Percentiles rank a stretch among this genome's conserved stretches.
Evolutionary conservation across 2,797 vertebrate species (phyloP).

Genomic region (Podarcis siculus): DNA sequence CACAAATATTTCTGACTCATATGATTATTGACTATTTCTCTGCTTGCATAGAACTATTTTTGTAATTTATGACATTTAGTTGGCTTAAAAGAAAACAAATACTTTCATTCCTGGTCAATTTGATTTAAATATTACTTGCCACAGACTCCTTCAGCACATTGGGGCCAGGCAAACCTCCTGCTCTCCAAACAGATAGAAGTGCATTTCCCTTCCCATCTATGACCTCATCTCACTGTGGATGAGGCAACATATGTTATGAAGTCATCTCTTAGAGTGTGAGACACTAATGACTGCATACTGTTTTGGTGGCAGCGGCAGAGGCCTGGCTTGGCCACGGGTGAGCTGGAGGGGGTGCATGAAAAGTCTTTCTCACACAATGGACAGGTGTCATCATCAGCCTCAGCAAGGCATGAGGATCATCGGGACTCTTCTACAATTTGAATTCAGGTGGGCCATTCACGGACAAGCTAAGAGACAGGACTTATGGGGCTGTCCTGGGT

Average conservation of each 20-base stretch:
- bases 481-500: no score
- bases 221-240: neutral
- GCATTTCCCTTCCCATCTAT: neutral
- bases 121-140: neutral
- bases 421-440: no score
- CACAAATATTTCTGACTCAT: neutral
- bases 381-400: no score
- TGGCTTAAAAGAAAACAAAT: neutral
- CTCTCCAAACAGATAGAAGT: neutral
- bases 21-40: neutral
- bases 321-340: no score
- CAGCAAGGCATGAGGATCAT: no score
- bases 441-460: no score
- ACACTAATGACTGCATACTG: no score
- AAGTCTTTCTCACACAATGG: no score
- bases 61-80: neutral
- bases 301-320: no score
- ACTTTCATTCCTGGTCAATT: neutral
- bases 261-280: neutral
- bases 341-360: no score
- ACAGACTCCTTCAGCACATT: neutral
- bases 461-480: no score
- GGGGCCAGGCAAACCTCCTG: neutral
- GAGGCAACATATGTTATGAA: neutral
- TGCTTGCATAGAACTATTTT: neutral